These are phyloP conservation scores for Coilia nasus DNA, from an alignment of 2,797 vertebrate species.

Conservation along the genomic window DNA sequence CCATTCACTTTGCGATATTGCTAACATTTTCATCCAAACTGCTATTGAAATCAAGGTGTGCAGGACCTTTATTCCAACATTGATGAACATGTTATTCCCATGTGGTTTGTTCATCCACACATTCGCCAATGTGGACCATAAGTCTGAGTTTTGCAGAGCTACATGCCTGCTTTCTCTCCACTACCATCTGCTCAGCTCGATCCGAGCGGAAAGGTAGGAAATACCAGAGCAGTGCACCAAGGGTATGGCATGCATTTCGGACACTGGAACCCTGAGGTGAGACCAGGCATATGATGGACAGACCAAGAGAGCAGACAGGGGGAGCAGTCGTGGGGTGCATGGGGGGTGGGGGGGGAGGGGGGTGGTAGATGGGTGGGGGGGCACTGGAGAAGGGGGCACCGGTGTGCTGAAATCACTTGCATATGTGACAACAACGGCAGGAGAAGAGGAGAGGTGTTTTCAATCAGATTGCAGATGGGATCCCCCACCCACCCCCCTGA, in stretches of 20 bases:
- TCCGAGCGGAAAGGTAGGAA: not conserved
- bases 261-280: not conserved
- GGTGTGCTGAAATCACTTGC: slow-evolving; percentile 67
- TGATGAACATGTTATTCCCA: not conserved
- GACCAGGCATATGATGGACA: not conserved
- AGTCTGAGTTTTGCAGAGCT: not conserved
- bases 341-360: not conserved
- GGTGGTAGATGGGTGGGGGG: not conserved
- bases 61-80: not conserved
- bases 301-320: not conserved
- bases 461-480: slow-evolving; percentile 63
- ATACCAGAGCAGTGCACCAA: not conserved
- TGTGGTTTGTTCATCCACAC: not conserved
- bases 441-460: slow-evolving; percentile 58
- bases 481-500: slow-evolving; percentile 33
- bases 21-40: not conserved
- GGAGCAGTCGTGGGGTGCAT: not conserved
- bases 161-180: not conserved
- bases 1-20: not conserved
- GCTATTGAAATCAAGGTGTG: not conserved
- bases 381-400: slow-evolving; percentile 5
- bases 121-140: not conserved
- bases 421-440: slow-evolving; percentile 72
- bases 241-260: not conserved
- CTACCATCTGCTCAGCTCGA: not conserved